These are phyloP conservation scores for Phortica variegata DNA, from an alignment of 1,140 invertebrate species.

Conservation along the genomic window DNA sequence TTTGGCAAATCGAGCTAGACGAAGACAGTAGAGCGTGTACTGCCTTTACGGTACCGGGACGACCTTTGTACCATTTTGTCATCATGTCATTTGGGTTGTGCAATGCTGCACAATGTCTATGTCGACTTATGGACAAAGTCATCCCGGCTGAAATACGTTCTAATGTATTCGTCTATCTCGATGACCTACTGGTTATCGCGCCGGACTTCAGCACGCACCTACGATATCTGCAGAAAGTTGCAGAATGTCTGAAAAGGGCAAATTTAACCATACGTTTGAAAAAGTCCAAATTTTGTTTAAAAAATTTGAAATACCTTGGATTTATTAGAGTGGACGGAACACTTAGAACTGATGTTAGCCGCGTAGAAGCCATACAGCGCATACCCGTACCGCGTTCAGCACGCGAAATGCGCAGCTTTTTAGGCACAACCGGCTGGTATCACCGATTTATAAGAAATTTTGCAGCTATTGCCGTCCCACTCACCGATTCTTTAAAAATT, in stretches of 20 bases:
- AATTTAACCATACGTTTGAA: conserved; percentile 6
- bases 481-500: too few relatives aligned
- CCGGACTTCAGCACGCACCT: conserved; percentile 26
- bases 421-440: conserved; percentile 45
- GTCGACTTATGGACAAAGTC: conserved; percentile 16
- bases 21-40: too few relatives aligned
- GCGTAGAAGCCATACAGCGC: conserved; percentile 3
- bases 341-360: conserved; percentile 4
- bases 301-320: conserved; percentile 10
- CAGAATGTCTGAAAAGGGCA: background rate
- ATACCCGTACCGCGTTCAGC: conserved; percentile 5
- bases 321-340: conserved; percentile 8
- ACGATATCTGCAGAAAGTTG: conserved; percentile 10
- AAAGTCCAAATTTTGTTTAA: conserved; percentile 10
- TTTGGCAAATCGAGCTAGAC: too few relatives aligned
- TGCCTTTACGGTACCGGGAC: conserved; percentile 56
- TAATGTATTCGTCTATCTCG: conserved; percentile 35
- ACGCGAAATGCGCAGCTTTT: conserved; percentile 11
- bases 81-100: conserved; percentile 57
- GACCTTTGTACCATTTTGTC: conserved; percentile 55
- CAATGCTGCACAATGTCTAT: conserved; percentile 36
- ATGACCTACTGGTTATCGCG: conserved; percentile 31
- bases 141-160: conserved; percentile 9
- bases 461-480: too few relatives aligned
- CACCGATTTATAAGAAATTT: conserved; percentile 47